Evolutionary conservation across 2,113 vertebrate species (phyloP).

Genomic region (Charadrius vociferus): DNA sequence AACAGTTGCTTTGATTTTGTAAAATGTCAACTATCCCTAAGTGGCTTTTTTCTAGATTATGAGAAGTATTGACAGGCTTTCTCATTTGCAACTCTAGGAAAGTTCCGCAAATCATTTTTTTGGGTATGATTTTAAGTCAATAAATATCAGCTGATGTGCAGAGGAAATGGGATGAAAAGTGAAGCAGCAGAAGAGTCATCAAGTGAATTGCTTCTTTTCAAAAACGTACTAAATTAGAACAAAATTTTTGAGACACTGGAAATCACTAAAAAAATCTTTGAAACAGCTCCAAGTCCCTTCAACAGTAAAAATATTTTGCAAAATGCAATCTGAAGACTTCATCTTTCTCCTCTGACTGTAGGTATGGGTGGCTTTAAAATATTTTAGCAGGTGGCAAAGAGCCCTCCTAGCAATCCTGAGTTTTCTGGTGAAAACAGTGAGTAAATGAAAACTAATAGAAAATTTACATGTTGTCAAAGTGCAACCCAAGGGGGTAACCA

Average conservation of each 20-base stretch:
- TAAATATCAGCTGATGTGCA: neutral
- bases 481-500: neutral
- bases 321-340: neutral
- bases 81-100: slow-evolving; percentile 12
- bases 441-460: neutral
- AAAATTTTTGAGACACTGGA: neutral
- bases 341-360: neutral
- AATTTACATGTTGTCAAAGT: neutral
- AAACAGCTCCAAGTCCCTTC: neutral
- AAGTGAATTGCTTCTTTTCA: neutral
- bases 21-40: neutral
- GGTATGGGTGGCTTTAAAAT: neutral
- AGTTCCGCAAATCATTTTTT: neutral
- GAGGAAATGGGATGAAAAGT: neutral
- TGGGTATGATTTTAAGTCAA: neutral
- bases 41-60: neutral
- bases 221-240: neutral
- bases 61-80: neutral
- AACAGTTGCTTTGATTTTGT: slow-evolving; percentile 22
- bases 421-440: neutral
- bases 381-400: neutral
- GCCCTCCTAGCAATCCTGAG: neutral
- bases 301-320: neutral
- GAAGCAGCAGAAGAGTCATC: neutral
- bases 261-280: neutral